Base-by-base conservation (phyloP, 2,797 vertebrate species). In the Enteromius paludinosus region DNA sequence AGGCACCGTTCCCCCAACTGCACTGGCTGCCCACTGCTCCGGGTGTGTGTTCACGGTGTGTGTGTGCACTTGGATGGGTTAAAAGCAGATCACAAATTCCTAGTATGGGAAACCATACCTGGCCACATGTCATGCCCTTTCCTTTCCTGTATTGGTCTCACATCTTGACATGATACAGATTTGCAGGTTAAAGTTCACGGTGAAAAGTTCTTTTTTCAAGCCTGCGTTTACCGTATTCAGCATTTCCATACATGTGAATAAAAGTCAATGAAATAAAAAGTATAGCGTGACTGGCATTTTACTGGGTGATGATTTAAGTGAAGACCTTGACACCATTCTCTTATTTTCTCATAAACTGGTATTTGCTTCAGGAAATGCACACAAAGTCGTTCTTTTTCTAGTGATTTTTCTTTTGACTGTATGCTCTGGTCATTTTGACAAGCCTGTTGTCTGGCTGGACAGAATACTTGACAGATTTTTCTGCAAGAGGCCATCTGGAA, bases 391-490 rank as follows among this genome's bases (percentile, higher is more conserved):
- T 52, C 2, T 35, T 5, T 66, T 52, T 61, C 33, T 56, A 15
- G 35, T 12, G 23, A 30, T 59, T 78, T 62, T 65, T n/a, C 23
- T 25, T 70, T 49, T 79, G 28, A 33, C 18, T 78, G 12, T 65
- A 56, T 69, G 65, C 76, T 72, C 38, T 23, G 38, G 28, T 78
- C 52, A 61, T 49, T 83, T 14, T 65, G 56, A 61, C 12, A 35
- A 79, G 52, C 81, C 66, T 43, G 49, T 80, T 71, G 82, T 84
- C 77, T 83, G 69, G 69, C 68, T 28, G 10, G 82, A 33, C 8
- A 1, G 28, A 85, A 68, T 33, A 23, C 73, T 65, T 72, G 79
- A 78, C 66, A 70, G 64, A 73, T 77, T 82, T 87, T 79, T 80
- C 59, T 61, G 45, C 41, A 11, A 45, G 52, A 38, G 41, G 76